Evolutionary conservation across 2,888 invertebrate species (phyloP).

Genomic region (Lasioglossum villosulum): DNA sequence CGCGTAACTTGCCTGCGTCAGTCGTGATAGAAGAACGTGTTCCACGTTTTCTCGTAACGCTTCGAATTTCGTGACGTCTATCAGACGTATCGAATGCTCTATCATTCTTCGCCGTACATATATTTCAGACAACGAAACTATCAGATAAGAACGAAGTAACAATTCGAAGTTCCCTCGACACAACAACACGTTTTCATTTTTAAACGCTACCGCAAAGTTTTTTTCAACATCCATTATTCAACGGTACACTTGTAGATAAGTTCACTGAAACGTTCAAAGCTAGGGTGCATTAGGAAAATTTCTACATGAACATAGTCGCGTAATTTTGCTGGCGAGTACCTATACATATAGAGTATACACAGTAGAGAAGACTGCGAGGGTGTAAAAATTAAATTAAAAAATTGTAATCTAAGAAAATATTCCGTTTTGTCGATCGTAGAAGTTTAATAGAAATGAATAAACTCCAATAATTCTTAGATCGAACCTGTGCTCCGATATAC

Average conservation of each 20-base stretch:
- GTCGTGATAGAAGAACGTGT: background rate
- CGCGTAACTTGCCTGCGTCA: background rate
- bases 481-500: too few relatives aligned
- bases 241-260: background rate
- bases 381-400: too few relatives aligned
- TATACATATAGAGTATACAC: too few relatives aligned
- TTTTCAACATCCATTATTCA: background rate
- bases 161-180: background rate
- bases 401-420: too few relatives aligned
- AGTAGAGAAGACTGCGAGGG: accelerated
- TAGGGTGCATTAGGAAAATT: background rate
- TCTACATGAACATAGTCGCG: background rate
- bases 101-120: background rate
- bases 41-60: background rate
- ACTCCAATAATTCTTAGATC: too few relatives aligned
- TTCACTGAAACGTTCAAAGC: background rate
- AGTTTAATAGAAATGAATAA: too few relatives aligned
- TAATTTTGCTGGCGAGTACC: background rate
- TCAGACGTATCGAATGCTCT: background rate
- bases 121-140: background rate
- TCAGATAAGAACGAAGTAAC: background rate
- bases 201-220: background rate
- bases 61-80: too few relatives aligned
- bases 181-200: background rate
- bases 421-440: too few relatives aligned